Conservation (phyloP, 2,888 invertebrate genomes). For the Sesamia inferens region DNA sequence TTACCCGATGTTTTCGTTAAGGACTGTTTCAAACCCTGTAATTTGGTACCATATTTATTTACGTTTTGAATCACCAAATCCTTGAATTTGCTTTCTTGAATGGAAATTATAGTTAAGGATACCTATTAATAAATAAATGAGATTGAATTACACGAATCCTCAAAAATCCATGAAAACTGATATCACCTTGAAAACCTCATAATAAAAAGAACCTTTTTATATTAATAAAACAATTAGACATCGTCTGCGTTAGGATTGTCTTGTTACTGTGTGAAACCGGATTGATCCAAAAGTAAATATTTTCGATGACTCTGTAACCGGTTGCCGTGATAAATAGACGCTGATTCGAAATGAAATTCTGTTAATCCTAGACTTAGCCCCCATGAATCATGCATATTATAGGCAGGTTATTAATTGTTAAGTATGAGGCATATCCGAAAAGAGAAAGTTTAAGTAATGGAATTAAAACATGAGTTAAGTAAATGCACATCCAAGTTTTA, state of each 20-base stretch:
- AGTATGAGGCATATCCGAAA: neutral
- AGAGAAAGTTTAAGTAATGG: neutral
- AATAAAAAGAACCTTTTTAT: neutral
- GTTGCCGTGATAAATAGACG: constrained; percentile 39
- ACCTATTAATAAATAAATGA: neutral
- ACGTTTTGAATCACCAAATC: neutral
- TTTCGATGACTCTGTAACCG: constrained; percentile 48
- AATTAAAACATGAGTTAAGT: neutral
- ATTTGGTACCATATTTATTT: neutral
- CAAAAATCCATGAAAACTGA: constrained; percentile 1
- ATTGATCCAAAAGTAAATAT: constrained; percentile 53
- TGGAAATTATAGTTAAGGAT: neutral
- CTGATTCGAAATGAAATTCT: constrained; percentile 34
- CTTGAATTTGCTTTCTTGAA: neutral
- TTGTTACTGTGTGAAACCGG: constrained; percentile 43
- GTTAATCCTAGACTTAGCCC: constrained; percentile 18
- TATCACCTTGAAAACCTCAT: constrained; percentile 8
- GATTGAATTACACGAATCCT: neutral
- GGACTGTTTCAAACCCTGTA: neutral
- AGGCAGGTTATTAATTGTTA: neutral
- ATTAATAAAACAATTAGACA: constrained; percentile 23
- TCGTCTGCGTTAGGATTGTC: constrained; percentile 19
- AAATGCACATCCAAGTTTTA: too few relatives aligned
- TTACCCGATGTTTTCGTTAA: neutral
- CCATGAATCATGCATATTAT: constrained; percentile 16